phyloP scores from a whole-genome alignment of 2,797 vertebrate genomes.

The Paratrypauchen microcephalus region DNA sequence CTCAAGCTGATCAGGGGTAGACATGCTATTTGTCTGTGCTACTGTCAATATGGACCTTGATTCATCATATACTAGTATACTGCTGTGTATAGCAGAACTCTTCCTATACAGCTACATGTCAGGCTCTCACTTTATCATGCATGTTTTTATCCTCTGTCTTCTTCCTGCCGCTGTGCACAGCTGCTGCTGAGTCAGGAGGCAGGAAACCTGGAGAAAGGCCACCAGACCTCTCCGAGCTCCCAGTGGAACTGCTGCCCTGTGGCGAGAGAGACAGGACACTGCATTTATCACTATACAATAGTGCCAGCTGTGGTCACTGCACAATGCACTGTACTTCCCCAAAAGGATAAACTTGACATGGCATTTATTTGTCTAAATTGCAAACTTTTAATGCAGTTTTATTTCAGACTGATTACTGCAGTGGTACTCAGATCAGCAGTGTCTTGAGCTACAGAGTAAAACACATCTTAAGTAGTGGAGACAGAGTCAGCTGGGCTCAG shows the following conservation, averaged over 20 bases:
- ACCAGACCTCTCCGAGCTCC: constrained; percentile 60
- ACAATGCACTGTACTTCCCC: constrained; percentile 41
- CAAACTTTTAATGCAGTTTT: neutral
- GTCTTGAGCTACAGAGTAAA: neutral
- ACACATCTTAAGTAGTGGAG: constrained; percentile 20
- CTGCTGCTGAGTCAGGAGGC: constrained; percentile 79
- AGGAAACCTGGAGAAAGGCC: constrained; percentile 73
- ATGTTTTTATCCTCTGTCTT: constrained; percentile 60
- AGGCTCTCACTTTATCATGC: constrained; percentile 49
- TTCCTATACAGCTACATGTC: constrained; percentile 55
- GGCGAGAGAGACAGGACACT: constrained; percentile 64
- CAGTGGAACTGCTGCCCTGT: constrained; percentile 47
- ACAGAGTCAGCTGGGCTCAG: constrained; percentile 34
- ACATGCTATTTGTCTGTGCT: constrained; percentile 47
- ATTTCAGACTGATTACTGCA: neutral
- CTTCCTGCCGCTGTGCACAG: constrained; percentile 65
- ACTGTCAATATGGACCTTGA: constrained; percentile 1
- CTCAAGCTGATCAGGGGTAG: constrained; percentile 34
- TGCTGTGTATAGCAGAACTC: neutral
- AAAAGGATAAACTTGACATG: constrained; percentile 20
- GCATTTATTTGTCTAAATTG: constrained; percentile 13
- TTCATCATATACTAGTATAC: neutral
- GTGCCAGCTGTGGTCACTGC: constrained; percentile 41
- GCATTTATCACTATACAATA: constrained; percentile 75
- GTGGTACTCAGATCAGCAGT: no score